Evolutionary conservation across 2,888 invertebrate genomes (phyloP).

Genomic region (Muschampia plurimacula): DNA sequence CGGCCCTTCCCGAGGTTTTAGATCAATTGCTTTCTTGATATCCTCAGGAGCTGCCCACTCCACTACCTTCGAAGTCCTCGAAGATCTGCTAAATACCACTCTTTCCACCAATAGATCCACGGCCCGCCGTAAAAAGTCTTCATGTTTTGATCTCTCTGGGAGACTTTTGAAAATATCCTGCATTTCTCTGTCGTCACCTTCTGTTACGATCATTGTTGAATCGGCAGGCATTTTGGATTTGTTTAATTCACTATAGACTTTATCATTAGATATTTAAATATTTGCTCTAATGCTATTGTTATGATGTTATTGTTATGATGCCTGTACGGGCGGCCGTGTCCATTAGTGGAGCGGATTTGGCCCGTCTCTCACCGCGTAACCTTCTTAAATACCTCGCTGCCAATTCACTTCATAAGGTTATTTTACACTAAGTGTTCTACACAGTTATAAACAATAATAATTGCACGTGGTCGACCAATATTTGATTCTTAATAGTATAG

Average conservation of each 20-base stretch:
- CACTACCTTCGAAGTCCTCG: slow-evolving; percentile 90
- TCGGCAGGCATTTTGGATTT: slow-evolving; percentile 74
- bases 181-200: slow-evolving; percentile 62
- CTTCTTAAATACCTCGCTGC: slow-evolving; percentile 77
- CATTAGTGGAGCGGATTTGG: slow-evolving; percentile 68
- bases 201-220: slow-evolving; percentile 73
- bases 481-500: neutral
- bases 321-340: slow-evolving; percentile 69
- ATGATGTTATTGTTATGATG: slow-evolving; percentile 16
- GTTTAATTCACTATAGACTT: slow-evolving; percentile 51
- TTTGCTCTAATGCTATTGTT: slow-evolving; percentile 51
- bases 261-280: slow-evolving; percentile 44
- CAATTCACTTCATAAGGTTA: slow-evolving; percentile 79
- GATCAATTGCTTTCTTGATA: slow-evolving; percentile 88
- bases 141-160: slow-evolving; percentile 87
- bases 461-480: slow-evolving; percentile 42
- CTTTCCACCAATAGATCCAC: slow-evolving; percentile 90
- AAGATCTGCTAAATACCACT: slow-evolving; percentile 91
- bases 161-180: slow-evolving; percentile 84
- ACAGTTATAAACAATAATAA: slow-evolving; percentile 38
- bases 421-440: slow-evolving; percentile 38
- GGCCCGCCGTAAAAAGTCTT: slow-evolving; percentile 89
- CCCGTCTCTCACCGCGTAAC: slow-evolving; percentile 63
- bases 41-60: slow-evolving; percentile 93
- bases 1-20: slow-evolving; percentile 86